Base-by-base conservation (phyloP, 1,140 invertebrate genomes). In the Dendroctonus valens region DNA sequence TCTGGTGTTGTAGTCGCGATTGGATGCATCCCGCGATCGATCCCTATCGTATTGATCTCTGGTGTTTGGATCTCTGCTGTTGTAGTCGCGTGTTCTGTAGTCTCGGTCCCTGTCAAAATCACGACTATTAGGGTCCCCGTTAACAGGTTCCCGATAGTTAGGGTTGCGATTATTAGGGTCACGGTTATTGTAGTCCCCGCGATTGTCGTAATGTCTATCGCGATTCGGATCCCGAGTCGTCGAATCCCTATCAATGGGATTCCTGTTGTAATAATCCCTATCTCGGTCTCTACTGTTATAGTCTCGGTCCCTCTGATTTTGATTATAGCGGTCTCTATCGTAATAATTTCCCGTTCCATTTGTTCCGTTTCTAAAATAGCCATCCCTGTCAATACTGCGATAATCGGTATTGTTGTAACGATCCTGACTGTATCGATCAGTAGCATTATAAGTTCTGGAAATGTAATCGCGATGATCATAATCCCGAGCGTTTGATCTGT, bases 1-100 rank as follows among this genome's bases (percentile, higher is more conserved):
- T 42, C 60, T 67, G 59, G 60, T 70, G 53, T 72, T 68, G 55
- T 69, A 66, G 63, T 69, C 68, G 58, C 69, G 41, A 37, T 64
- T 52, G 15, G 4, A 37, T 26, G 7, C 11, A 44, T 58, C 55
- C 55, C 55, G 11, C 8, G 41, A 11, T 9, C 39, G 9, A 42
- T 58, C 26, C 26, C 26, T 26, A 26, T 26, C 26, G 26, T 26
- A 26, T 26, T 26, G 26, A 51, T 63, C 51, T 37, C 41, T 63
- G 51, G 26, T 63, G 51, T 53, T 40, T 5, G 12, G 57, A 48
- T 60, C 65, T 49, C 65, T 44, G 14, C 64, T 52, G 41, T 65
- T 57, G 12, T 9, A 53, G 37, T 65, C 48, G 40, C 39, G 48
- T 51, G 58, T 50, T 41, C 57, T 58, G 44, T 40, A 15, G 57